These are phyloP conservation scores for Pluvialis apricaria DNA, from an alignment of 2,113 vertebrate genomes.

Conservation along the genomic window DNA sequence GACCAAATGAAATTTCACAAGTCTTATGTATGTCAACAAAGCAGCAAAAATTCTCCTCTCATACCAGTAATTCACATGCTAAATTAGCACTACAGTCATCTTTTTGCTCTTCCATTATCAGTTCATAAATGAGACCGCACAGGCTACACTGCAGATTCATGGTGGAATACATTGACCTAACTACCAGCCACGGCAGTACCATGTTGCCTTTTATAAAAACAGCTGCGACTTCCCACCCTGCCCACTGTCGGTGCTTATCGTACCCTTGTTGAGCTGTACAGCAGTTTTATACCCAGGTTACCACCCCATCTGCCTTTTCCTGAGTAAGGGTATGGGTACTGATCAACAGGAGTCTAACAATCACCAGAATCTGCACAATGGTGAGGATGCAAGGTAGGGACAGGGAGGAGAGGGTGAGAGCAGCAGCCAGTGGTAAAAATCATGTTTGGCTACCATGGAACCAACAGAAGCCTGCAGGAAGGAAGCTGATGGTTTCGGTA, in stretches of 20 bases:
- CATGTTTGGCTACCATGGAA: not conserved
- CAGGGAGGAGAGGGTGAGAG: not conserved
- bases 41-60: not conserved
- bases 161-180: not conserved
- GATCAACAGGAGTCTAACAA: not conserved
- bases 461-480: not conserved
- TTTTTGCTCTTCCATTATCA: not conserved
- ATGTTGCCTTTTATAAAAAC: not conserved
- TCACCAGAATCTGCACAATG: not conserved
- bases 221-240: not conserved
- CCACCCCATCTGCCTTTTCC: not conserved
- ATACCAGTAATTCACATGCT: not conserved
- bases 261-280: not conserved
- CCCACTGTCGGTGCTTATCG: fast-evolving
- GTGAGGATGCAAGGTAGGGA: not conserved
- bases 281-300: not conserved
- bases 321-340: not conserved
- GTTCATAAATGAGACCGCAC: not conserved
- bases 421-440: not conserved
- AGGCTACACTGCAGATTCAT: not conserved
- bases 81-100: not conserved
- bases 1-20: not conserved
- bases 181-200: not conserved
- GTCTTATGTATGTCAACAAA: not conserved
- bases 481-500: not conserved